Evolutionary conservation across 1,140 invertebrate genomes (phyloP).

Genomic region (Drosophila repleta): DNA sequence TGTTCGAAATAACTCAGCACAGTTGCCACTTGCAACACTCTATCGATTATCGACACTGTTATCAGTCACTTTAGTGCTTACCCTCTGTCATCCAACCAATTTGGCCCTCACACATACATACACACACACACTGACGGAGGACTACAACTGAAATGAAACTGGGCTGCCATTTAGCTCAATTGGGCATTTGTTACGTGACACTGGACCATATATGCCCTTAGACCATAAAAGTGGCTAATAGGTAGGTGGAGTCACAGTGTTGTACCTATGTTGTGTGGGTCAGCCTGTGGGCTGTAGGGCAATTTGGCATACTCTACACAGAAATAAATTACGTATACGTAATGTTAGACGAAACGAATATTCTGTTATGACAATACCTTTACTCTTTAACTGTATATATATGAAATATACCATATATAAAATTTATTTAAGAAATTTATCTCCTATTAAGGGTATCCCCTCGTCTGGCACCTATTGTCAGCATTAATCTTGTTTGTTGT

Average conservation of each 20-base stretch:
- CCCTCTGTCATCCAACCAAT: constrained; percentile 6
- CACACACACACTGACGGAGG: not conserved
- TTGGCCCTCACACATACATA: not conserved
- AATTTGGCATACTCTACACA: not conserved
- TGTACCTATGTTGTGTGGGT: not conserved
- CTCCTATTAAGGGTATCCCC: constrained; percentile 2
- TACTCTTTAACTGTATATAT: too few relatives aligned
- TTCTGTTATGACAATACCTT: too few relatives aligned
- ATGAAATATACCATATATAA: too few relatives aligned
- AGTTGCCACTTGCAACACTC: constrained; percentile 24
- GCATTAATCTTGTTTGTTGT: not conserved
- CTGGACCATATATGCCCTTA: constrained; percentile 6
- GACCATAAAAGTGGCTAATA: constrained; percentile 7
- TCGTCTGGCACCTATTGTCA: not conserved
- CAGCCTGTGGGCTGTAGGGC: too few relatives aligned
- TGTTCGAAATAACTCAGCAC: constrained; percentile 53
- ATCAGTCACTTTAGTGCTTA: constrained; percentile 64
- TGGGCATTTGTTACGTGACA: constrained; percentile 64
- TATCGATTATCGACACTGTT: constrained; percentile 69
- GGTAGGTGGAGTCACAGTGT: not conserved
- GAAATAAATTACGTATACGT: not conserved
- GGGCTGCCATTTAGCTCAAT: constrained; percentile 59
- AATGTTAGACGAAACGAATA: not conserved
- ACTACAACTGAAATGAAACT: constrained; percentile 39
- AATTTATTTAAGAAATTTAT: too few relatives aligned